Base-by-base conservation (phyloP, 2,888 invertebrate genomes). In the Lasioglossum vierecki region DNA sequence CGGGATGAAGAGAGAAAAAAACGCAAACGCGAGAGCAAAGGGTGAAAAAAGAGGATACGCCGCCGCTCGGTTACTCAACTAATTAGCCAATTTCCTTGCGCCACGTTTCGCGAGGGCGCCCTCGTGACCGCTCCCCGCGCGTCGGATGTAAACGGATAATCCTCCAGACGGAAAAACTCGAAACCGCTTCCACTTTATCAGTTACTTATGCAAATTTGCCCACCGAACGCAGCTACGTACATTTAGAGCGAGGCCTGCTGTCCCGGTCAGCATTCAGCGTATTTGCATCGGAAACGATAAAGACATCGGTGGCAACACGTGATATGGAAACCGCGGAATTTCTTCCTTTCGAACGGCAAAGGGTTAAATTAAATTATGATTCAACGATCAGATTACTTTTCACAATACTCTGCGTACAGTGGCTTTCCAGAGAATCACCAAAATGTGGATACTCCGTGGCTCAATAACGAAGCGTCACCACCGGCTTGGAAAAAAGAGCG, bases 21-120 rank as follows among this genome's bases (percentile, higher is more conserved):
- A 44, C n/a, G 57, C 57, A 11, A 57, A n/a, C 0, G 22, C 35
- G 66, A 22, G 30, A 18, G 22, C 44, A 46, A 22, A 6, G 70
- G 35, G 70, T 30, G 60, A 80, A 44, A 76, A 53, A 49, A 44
- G 49, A 76, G 35, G 35, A 22, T 6, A 41, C 70, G 60, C 44
- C 46, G 30, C 44, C 60, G 44, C 71, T 30, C 70, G 44, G 53
- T 84, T 53, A 63, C 39, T 76, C 60, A 84, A 80, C 74, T 84
- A 85, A 85, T 85, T 85, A 84, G 73, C 76, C 84, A 77, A 85
- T 85, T 85, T 80, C 77, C 49, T 85, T 80, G 80, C 84, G 63
- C 84, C 76, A 13, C 68, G 76, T 76, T 70, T 76, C 76, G 46
- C 84, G 44, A 75, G 68, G 57, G 57, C 49, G 11, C 41, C 30